Base-by-base conservation (phyloP, 2,113 vertebrate species). In the Aphelocoma coerulescens region DNA sequence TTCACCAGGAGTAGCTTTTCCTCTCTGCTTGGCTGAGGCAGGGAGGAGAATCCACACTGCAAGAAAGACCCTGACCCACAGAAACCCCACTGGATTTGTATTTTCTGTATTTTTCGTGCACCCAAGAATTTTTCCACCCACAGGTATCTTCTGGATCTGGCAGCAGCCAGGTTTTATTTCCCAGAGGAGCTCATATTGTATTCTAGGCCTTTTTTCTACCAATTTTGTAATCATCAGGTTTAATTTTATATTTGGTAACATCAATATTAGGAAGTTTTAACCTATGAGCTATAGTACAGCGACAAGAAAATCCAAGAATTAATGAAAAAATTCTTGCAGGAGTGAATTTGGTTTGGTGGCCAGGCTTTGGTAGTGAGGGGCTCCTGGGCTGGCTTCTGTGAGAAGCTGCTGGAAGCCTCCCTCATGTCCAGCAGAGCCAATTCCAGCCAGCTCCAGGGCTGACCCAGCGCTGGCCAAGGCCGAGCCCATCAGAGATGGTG, bases 271-370 rank as follows among this genome's bases (percentile, higher is more conserved):
- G n/a, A 83, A 69, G n/a, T 86, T 73, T 39, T 8, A 61, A 15
- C 7, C 37, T 28, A 4, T 35, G 39, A 43, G 30, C 21, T 79
- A 43, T 0, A 17, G 10, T 10, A 13, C 5, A 12, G 48, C 0
- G 0, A 77, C 10, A 11, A 32, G 22, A 59, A 75, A 30, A 51
- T 23, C 13, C n/a, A 72, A 51, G 30, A 26, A 33, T 18, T 21
- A 43, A 51, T 43, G 33, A 86, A 51, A 43, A 75, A 44, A 11
- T 16, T 11, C 44, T 43, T 39, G 33, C 33, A 46, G 10, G 19
- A 59, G 5, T 52, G 33, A 14, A 20, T 11, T 44, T 33, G 19
- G 10, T 28, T 44, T 59, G 51, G 44, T 58, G 52, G 15, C 18
- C 0, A 0, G 76, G 7, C 37, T 81, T 66, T 44, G 52, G 37